phyloP scores from a whole-genome alignment of 2,888 invertebrate species.

The Chorisops tibialis region DNA sequence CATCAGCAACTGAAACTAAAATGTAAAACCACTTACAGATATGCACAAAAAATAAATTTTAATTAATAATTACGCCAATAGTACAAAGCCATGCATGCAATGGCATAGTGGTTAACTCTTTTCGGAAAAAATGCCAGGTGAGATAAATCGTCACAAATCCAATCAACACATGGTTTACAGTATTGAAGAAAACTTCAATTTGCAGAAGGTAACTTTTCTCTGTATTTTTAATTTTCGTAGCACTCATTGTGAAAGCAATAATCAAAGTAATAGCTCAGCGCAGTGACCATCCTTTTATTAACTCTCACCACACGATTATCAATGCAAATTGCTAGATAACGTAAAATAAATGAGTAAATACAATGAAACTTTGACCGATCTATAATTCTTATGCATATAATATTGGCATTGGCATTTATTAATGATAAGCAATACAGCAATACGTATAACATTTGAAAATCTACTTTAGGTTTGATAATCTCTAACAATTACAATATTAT shows the following conservation, averaged over 20 bases:
- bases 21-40: background rate
- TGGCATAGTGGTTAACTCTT: conserved; percentile 44
- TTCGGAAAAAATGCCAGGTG: conserved; percentile 42
- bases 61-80: conserved; percentile 40
- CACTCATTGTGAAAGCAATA: background rate
- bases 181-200: conserved; percentile 44
- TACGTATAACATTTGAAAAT: no score
- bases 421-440: no score
- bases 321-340: no score
- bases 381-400: no score
- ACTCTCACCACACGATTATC: no score
- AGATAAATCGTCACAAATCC: conserved; percentile 43
- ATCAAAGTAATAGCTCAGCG: no score
- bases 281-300: no score
- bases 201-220: conserved; percentile 14
- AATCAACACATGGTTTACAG: conserved; percentile 47
- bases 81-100: conserved; percentile 46
- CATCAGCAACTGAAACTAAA: conserved; percentile 45
- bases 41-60: background rate
- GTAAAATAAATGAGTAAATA: no score
- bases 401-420: no score
- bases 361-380: no score
- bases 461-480: no score
- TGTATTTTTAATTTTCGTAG: background rate
- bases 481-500: no score